phyloP scores from a whole-genome alignment of 2,888 invertebrate genomes.

The Platycheirus albimanus region DNA sequence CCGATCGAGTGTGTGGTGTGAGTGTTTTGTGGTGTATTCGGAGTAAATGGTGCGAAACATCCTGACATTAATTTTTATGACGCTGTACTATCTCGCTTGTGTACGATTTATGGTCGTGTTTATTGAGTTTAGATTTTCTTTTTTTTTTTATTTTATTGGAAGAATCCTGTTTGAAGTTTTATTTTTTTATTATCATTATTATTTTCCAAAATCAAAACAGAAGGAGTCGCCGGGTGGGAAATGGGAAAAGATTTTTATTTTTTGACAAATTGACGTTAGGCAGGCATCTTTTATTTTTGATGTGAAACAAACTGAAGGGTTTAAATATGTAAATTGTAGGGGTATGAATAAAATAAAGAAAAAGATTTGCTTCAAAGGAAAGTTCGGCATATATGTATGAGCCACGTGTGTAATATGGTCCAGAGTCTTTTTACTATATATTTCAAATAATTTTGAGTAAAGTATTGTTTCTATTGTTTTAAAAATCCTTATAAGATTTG shows the following conservation, averaged over 20 bases:
- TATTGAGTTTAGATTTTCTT: slow-evolving; percentile 23
- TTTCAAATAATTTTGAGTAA: too few relatives aligned
- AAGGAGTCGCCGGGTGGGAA: neutral
- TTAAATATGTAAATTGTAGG: too few relatives aligned
- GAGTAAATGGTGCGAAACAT: slow-evolving; percentile 67
- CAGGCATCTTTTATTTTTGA: slow-evolving; percentile 17
- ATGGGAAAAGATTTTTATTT: neutral
- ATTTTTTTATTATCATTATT: neutral
- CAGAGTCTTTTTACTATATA: too few relatives aligned
- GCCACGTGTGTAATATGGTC: too few relatives aligned
- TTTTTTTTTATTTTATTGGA: neutral
- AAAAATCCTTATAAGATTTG: too few relatives aligned
- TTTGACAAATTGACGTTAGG: slow-evolving; percentile 43
- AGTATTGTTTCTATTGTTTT: too few relatives aligned
- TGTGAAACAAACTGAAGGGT: slow-evolving; percentile 12
- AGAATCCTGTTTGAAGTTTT: slow-evolving; percentile 14
- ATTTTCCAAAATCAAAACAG: neutral
- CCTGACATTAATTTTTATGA: slow-evolving; percentile 62
- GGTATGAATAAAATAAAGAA: too few relatives aligned
- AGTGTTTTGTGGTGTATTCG: slow-evolving; percentile 29
- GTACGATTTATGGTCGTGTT: slow-evolving; percentile 50
- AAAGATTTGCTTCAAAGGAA: too few relatives aligned
- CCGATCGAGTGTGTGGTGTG: neutral
- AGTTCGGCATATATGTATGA: too few relatives aligned
- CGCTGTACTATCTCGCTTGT: slow-evolving; percentile 42